phyloP scores from a whole-genome alignment of 2,888 invertebrate genomes.

The Coelogynopora nodosa region DNA sequence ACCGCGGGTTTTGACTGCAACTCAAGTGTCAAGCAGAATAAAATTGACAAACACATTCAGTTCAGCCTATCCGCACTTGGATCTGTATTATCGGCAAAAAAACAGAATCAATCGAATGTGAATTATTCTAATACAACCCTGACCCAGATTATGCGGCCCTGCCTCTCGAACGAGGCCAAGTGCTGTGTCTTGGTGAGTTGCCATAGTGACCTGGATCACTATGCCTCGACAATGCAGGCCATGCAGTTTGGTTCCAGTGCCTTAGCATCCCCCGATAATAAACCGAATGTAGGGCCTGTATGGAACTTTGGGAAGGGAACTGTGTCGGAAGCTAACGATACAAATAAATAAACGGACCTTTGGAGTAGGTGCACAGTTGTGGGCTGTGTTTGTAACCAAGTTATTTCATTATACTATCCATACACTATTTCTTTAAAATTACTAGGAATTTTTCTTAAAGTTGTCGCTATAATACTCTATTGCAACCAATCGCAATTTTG shows the following conservation, averaged over 20 bases:
- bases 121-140: background rate
- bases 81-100: background rate
- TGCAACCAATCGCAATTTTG: too few relatives aligned
- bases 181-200: background rate
- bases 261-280: background rate
- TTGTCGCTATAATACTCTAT: too few relatives aligned
- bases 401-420: too few relatives aligned
- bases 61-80: background rate
- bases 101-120: background rate
- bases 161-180: conserved; percentile 19
- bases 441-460: too few relatives aligned
- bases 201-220: conserved; percentile 22
- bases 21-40: background rate
- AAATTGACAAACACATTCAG: conserved; percentile 6
- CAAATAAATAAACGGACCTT: too few relatives aligned
- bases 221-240: background rate
- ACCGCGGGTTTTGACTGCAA: conserved; percentile 24
- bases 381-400: too few relatives aligned
- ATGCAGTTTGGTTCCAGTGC: background rate
- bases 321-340: background rate
- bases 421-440: too few relatives aligned
- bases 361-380: too few relatives aligned
- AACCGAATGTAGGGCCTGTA: background rate
- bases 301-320: background rate
- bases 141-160: conserved; percentile 26